Base-by-base conservation (phyloP, 2,113 vertebrate species). In the Charina bottae region DNA sequence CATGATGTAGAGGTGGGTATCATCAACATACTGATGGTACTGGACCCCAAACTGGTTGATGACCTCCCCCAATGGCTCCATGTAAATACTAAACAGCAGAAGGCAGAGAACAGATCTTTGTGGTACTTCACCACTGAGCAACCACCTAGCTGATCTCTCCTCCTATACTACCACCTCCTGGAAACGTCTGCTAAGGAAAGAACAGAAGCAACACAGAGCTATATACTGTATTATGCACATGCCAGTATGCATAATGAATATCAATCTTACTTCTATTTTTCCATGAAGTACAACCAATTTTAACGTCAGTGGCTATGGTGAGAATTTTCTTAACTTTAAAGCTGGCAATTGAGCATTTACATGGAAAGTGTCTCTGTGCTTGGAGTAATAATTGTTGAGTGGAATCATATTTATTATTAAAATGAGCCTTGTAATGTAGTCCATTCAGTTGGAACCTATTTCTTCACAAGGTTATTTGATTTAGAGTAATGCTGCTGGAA, bases 261-360 rank as follows among this genome's bases (percentile, higher is more conserved):
- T 13, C 2, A 84, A 86, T 94, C 93, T 92, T 86, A 62, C 93
- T 89, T 93, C 33, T 53, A 62, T 59, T 96, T 90, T 92, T 90
- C 54, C 13, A 87, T 42, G 72, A 90, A 94, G 33, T 64, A 54
- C 33, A 42, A 88, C 89, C 33, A 83, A 15, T 2, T 89, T 96
- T 95, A 91, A 95, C 94, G 95, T 95, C 7, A 90, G 42, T 19
- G 87, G 60, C 56, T 95, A 33, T 78, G 91, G 94, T 58, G 0
- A 59, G 33, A 83, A 42, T 95, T 87, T 96, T 94, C 86, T 88
- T 92, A 93, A 93, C 94, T 91, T 92, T 94, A 95, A 89, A 87
- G 83, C 10, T 90, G 17, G 56, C 96, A 95, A 95, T 96, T 96
- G 92, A 42, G 92, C 95, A 53, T 96, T 96, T 97, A 96, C 87